Percentiles rank a stretch among this genome's conserved stretches.
Conservation (phyloP, 2,888 invertebrate species). For the Aleiodes testaceus region DNA sequence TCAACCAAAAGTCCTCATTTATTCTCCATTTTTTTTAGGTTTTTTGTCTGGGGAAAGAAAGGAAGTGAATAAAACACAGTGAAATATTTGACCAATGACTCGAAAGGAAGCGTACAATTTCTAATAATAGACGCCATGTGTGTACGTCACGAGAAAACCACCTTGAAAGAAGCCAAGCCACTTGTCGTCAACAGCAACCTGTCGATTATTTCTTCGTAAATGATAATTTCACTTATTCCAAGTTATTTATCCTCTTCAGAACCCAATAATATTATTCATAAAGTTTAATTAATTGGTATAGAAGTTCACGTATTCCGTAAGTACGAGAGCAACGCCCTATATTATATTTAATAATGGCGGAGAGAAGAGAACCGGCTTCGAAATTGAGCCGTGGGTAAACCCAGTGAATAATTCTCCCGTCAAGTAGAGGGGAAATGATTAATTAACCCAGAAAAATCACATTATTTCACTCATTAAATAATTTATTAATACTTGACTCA, state of each 20-base stretch:
- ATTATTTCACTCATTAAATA: too few relatives aligned
- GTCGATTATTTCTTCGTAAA: slow-evolving; percentile 52
- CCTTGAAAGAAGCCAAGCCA: slow-evolving; percentile 53
- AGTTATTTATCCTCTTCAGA: too few relatives aligned
- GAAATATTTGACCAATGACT: not conserved
- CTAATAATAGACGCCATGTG: slow-evolving; percentile 61
- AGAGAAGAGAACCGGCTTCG: slow-evolving; percentile 12
- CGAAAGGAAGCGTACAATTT: slow-evolving; percentile 16
- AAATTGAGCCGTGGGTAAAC: not conserved
- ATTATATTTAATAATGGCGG: slow-evolving; percentile 13
- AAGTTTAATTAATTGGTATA: too few relatives aligned
- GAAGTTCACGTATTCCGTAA: not conserved
- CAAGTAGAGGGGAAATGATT: too few relatives aligned
- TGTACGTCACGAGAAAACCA: slow-evolving; percentile 56
- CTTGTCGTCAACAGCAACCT: slow-evolving; percentile 59
- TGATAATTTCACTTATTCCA: too few relatives aligned
- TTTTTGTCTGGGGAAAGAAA: too few relatives aligned
- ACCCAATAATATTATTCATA: too few relatives aligned
- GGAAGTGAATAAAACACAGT: too few relatives aligned
- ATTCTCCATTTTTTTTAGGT: too few relatives aligned
- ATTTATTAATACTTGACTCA: slow-evolving; percentile 40
- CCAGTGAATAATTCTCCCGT: too few relatives aligned
- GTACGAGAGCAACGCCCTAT: slow-evolving; percentile 33
- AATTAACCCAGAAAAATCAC: too few relatives aligned
- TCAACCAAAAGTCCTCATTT: too few relatives aligned